phyloP scores from a whole-genome alignment of 2,888 invertebrate genomes.

The Dicyrtomina minuta region DNA sequence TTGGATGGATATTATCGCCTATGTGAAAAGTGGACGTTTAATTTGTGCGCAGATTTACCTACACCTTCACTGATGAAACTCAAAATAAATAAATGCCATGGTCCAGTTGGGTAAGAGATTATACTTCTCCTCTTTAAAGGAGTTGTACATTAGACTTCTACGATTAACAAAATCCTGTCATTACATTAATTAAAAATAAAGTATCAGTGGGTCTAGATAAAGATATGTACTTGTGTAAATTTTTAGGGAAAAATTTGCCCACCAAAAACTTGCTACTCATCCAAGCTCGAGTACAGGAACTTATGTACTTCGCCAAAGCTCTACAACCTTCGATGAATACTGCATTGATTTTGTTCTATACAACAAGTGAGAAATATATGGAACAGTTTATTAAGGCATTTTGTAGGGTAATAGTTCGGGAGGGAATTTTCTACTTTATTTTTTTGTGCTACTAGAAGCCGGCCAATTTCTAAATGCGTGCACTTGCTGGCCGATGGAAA shows the following conservation, averaged over 20 bases:
- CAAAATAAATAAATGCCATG: conserved; percentile 77
- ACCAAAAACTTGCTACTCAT: conserved; percentile 78
- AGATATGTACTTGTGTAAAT: no score
- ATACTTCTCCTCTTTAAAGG: conserved; percentile 5
- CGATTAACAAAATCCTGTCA: no score
- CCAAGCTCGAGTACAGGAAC: conserved; percentile 72
- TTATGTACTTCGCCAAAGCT: conserved; percentile 80
- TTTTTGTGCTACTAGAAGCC: conserved; percentile 34
- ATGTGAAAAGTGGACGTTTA: conserved; percentile 86
- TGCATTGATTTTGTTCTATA: conserved; percentile 79
- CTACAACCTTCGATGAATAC: conserved; percentile 74
- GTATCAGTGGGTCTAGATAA: no score
- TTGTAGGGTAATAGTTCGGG: no score
- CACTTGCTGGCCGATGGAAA: conserved; percentile 39
- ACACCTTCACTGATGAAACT: conserved; percentile 77
- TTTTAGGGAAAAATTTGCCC: conserved; percentile 77
- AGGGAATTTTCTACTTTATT: not conserved
- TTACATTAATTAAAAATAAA: no score
- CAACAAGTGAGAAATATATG: conserved; percentile 64
- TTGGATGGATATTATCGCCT: conserved; percentile 85
- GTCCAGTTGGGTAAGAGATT: conserved; percentile 76
- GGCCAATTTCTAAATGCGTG: conserved; percentile 43
- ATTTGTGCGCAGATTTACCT: conserved; percentile 77
- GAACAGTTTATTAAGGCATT: no score
- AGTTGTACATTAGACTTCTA: no score